These are phyloP conservation scores for Drosophila erecta DNA, from an alignment of 1,140 invertebrate genomes.

Conservation along the genomic window DNA sequence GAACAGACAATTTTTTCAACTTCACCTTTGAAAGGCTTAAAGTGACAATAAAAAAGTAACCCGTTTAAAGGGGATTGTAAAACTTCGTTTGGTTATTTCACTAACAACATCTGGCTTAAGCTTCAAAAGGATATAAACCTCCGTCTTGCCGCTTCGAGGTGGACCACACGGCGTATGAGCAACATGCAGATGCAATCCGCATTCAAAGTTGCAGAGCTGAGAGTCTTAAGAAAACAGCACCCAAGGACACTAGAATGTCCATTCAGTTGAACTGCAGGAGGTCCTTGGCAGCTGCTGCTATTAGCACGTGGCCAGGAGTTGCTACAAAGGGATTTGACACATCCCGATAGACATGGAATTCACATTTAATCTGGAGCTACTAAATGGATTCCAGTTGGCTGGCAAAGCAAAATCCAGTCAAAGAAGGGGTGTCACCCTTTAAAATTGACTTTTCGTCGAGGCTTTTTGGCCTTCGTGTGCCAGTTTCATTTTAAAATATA, in stretches of 20 bases:
- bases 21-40: background rate
- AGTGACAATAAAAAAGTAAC: constrained; percentile 10
- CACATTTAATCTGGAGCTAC: constrained; percentile 33
- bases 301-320: constrained; percentile 37
- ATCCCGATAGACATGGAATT: constrained; percentile 35
- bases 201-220: constrained; percentile 41
- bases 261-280: constrained; percentile 36
- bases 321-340: constrained; percentile 36
- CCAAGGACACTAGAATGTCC: constrained; percentile 33
- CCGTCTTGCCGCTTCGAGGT: constrained; percentile 6
- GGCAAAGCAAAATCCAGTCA: constrained; percentile 27
- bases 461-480: background rate
- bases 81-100: constrained; percentile 16
- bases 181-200: constrained; percentile 28
- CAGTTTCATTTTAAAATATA: no score
- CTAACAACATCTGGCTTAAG: constrained; percentile 18
- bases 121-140: constrained; percentile 35
- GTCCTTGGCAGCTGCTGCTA: constrained; percentile 35
- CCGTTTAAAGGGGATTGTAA: constrained; percentile 12
- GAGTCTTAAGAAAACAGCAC: constrained; percentile 42
- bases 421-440: constrained; percentile 6
- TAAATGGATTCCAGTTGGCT: constrained; percentile 28
- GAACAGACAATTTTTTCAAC: background rate
- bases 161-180: constrained; percentile 47
- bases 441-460: constrained; percentile 17